Conservation (phyloP, 2,888 invertebrate genomes). For the Agrochola litura region DNA sequence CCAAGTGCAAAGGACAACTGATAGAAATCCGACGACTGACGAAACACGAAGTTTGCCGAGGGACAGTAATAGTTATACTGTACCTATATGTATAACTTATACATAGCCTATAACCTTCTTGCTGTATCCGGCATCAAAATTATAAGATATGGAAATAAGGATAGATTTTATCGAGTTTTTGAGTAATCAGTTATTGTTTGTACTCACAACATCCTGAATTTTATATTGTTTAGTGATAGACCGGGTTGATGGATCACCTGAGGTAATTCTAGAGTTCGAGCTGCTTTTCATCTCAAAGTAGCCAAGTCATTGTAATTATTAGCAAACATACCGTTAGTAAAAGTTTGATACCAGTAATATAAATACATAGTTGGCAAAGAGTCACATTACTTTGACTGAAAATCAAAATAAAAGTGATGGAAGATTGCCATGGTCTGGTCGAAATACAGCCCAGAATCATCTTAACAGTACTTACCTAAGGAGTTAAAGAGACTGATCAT, state of each 20-base stretch:
- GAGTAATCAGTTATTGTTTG: background rate
- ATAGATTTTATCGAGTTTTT: background rate
- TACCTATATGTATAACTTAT: too few species aligned
- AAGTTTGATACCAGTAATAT: background rate
- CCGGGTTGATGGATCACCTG: background rate
- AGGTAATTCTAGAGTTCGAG: background rate
- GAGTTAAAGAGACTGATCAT: background rate
- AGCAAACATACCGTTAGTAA: background rate
- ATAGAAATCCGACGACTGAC: too few species aligned
- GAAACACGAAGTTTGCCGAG: too few species aligned
- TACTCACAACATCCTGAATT: conserved; percentile 21
- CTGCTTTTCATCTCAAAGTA: conserved; percentile 1
- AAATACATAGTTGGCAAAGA: background rate
- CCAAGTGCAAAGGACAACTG: too few species aligned
- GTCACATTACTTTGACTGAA: conserved; percentile 1
- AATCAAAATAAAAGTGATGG: background rate
- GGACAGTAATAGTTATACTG: too few species aligned
- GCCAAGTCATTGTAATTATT: conserved; percentile 5
- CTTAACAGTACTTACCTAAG: background rate
- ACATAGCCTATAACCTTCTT: too few species aligned
- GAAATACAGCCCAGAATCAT: background rate
- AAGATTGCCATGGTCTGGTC: background rate
- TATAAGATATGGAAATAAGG: too few species aligned
- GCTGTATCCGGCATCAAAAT: too few species aligned
- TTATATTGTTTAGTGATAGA: background rate